These are phyloP conservation scores for Watsonalla binaria DNA, from an alignment of 2,888 invertebrate genomes.

Conservation along the genomic window DNA sequence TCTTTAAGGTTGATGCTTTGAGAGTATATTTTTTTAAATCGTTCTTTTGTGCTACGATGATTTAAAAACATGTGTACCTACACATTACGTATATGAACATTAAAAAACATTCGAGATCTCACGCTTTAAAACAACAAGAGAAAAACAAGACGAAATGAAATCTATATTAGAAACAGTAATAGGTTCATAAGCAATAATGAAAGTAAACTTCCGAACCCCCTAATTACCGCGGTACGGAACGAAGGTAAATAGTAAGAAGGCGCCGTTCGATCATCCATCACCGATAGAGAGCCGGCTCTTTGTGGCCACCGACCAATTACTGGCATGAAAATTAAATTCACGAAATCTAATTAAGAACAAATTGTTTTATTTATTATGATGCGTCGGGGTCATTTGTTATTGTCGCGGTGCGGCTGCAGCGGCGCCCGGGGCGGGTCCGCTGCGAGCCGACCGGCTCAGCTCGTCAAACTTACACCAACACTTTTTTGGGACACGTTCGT, in stretches of 20 bases:
- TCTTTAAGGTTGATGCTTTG: no score
- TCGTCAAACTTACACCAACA: constrained; percentile 14
- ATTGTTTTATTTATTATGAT: constrained; percentile 80
- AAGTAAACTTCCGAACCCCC: constrained; percentile 73
- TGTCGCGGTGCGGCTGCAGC: constrained; percentile 56
- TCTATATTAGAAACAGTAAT: constrained; percentile 71
- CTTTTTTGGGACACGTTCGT: constrained; percentile 37
- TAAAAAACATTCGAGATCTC: constrained; percentile 18
- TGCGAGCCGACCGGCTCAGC: constrained; percentile 25
- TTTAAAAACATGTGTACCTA: background rate
- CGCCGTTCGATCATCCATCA: constrained; percentile 76
- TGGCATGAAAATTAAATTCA: constrained; percentile 79
- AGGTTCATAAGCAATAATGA: constrained; percentile 68
- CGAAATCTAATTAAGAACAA: constrained; percentile 79
- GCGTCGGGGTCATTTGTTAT: constrained; percentile 75
- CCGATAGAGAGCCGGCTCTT: constrained; percentile 68
- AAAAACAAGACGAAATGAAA: constrained; percentile 52
- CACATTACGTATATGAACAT: background rate
- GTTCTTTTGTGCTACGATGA: no score
- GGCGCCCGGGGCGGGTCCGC: constrained; percentile 70
- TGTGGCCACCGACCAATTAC: constrained; percentile 79
- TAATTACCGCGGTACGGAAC: constrained; percentile 62
- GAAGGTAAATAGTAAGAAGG: constrained; percentile 72
- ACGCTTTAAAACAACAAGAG: constrained; percentile 37
- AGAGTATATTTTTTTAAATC: no score